Percentiles rank a stretch among this genome's conserved stretches.
phyloP scores from a whole-genome alignment of 1,140 invertebrate species.

The Colletes gigas region DNA sequence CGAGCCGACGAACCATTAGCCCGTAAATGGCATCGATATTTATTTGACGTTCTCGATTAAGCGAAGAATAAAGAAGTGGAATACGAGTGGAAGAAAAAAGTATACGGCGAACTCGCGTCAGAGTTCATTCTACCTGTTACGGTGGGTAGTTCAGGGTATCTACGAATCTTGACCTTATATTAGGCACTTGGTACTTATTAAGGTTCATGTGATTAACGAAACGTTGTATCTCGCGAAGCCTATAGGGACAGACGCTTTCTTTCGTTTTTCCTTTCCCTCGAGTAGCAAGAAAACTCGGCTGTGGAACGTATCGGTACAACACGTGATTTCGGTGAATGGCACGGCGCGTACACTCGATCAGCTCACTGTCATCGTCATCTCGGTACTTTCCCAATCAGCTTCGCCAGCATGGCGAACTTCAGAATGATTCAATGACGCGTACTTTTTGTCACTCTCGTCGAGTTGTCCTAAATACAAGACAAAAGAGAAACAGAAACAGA shows the following conservation, averaged over 20 bases:
- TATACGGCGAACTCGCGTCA: slow-evolving; percentile 61
- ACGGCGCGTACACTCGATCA: neutral
- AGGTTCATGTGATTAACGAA: slow-evolving; percentile 65
- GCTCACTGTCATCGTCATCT: neutral
- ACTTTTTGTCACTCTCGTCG: neutral
- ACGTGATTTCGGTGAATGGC: slow-evolving; percentile 16
- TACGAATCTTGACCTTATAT: slow-evolving; percentile 61
- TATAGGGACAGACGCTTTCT: slow-evolving; percentile 40
- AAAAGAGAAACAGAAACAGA: too few species aligned
- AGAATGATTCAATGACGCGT: neutral
- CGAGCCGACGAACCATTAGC: slow-evolving; percentile 58
- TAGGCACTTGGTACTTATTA: slow-evolving; percentile 68
- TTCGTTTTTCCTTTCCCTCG: slow-evolving; percentile 50
- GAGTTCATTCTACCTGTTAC: slow-evolving; percentile 51
- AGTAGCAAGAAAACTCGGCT: slow-evolving; percentile 57
- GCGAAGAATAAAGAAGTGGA: neutral
- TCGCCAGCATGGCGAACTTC: neutral
- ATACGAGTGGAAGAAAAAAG: slow-evolving; percentile 46
- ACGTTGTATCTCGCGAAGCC: slow-evolving; percentile 45
- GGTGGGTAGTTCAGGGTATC: slow-evolving; percentile 64
- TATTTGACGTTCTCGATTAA: slow-evolving; percentile 58
- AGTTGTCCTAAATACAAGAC: neutral
- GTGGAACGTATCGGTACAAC: slow-evolving; percentile 54
- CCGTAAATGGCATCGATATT: slow-evolving; percentile 60
- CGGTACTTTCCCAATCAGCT: neutral